These are phyloP conservation scores for Lamproptera curius DNA, from an alignment of 2,888 invertebrate genomes.

Conservation along the genomic window DNA sequence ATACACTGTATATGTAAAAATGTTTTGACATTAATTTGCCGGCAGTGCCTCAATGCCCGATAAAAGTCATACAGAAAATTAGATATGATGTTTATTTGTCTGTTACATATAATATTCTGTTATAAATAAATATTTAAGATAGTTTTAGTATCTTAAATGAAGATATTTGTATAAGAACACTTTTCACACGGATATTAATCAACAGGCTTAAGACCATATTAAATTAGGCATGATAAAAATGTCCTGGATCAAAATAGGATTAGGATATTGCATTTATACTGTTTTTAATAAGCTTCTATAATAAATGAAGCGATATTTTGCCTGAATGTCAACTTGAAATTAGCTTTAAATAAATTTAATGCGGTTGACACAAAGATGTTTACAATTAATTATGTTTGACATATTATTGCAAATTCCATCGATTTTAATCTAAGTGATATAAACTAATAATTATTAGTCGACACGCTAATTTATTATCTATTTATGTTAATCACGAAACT, in stretches of 20 bases:
- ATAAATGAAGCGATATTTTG: background rate
- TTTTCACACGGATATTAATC: too few species aligned
- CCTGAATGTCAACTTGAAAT: background rate
- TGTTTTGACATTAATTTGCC: background rate
- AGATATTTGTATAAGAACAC: too few species aligned
- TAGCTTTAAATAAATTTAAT: constrained; percentile 30
- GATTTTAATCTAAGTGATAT: constrained; percentile 44
- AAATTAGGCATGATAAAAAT: too few species aligned
- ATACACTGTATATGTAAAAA: background rate
- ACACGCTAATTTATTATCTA: constrained; percentile 62
- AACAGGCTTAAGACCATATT: too few species aligned
- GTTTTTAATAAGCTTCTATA: background rate
- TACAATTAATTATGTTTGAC: constrained; percentile 54
- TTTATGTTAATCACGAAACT: constrained; percentile 63
- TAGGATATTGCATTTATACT: too few species aligned
- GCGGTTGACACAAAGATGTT: constrained; percentile 35
- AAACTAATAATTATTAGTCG: constrained; percentile 69
- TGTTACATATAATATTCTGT: too few species aligned
- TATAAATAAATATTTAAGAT: too few species aligned
- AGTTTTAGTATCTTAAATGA: too few species aligned
- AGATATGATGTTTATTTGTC: too few species aligned
- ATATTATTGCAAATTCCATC: constrained; percentile 53
- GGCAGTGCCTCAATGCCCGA: too few species aligned
- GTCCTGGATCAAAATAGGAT: too few species aligned
- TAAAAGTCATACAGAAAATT: too few species aligned